Evolutionary conservation across 2,113 vertebrate species (phyloP).

Genomic region (Coptodon rendalli): DNA sequence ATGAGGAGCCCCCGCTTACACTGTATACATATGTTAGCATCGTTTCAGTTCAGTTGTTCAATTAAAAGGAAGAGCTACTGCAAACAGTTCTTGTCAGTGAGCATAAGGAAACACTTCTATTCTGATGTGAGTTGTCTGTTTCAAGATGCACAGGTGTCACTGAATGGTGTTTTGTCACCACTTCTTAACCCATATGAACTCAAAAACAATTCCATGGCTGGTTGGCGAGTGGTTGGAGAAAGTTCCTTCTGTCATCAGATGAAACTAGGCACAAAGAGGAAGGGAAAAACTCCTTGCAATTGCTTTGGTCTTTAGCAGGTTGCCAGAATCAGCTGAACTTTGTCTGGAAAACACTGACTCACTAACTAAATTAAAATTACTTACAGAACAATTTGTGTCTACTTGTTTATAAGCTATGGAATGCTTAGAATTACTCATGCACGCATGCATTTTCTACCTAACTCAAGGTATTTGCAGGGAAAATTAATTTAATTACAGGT

Average conservation of each 20-base stretch:
- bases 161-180: background rate
- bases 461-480: background rate
- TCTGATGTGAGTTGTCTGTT: background rate
- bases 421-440: background rate
- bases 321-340: background rate
- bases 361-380: background rate
- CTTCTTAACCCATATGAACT: background rate
- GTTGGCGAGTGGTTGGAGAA: background rate
- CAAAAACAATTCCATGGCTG: background rate
- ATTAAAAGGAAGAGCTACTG: background rate
- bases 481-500: background rate
- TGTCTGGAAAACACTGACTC: background rate
- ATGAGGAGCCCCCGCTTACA: background rate
- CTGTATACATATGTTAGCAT: background rate
- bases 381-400: background rate
- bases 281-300: background rate
- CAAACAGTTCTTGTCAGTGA: background rate
- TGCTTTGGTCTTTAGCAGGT: background rate
- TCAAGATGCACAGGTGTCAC: background rate
- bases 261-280: background rate
- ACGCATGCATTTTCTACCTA: background rate
- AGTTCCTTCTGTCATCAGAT: background rate
- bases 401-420: background rate
- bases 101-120: background rate
- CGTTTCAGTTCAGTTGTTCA: background rate